Evolutionary conservation across 2,888 invertebrate species (phyloP).

Genomic region (Eutolmus rufibarbis): DNA sequence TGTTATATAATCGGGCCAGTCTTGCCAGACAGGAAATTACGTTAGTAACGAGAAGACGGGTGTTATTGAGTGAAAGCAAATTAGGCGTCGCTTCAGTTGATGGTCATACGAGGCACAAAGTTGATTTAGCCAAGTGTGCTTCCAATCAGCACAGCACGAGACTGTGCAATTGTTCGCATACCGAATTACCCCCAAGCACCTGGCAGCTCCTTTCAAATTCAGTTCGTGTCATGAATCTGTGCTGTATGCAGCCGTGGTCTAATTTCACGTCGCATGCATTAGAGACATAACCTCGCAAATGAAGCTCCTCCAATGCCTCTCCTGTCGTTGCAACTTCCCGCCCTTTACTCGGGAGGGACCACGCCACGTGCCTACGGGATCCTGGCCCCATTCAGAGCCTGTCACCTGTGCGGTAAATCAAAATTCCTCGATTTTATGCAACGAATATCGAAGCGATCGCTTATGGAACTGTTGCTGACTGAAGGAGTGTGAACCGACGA

Average conservation of each 20-base stretch:
- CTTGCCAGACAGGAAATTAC: neutral
- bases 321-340: neutral
- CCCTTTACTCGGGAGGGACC: neutral
- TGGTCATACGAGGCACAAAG: neutral
- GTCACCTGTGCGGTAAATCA: neutral
- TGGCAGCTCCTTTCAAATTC: neutral
- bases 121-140: neutral
- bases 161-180: neutral
- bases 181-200: neutral
- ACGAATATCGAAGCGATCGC: neutral
- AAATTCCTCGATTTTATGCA: neutral
- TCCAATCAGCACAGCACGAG: neutral
- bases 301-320: neutral
- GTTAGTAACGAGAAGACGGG: neutral
- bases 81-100: neutral
- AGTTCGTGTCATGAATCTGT: neutral
- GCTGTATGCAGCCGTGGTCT: neutral
- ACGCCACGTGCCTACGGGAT: neutral
- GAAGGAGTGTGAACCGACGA: neutral
- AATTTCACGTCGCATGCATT: neutral
- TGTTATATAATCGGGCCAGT: too few relatives aligned
- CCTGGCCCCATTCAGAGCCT: neutral
- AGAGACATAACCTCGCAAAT: neutral
- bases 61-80: neutral
- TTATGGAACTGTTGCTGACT: neutral